These are phyloP conservation scores for Oryzias sinensis DNA, from an alignment of 2,797 vertebrate genomes.

Conservation along the genomic window DNA sequence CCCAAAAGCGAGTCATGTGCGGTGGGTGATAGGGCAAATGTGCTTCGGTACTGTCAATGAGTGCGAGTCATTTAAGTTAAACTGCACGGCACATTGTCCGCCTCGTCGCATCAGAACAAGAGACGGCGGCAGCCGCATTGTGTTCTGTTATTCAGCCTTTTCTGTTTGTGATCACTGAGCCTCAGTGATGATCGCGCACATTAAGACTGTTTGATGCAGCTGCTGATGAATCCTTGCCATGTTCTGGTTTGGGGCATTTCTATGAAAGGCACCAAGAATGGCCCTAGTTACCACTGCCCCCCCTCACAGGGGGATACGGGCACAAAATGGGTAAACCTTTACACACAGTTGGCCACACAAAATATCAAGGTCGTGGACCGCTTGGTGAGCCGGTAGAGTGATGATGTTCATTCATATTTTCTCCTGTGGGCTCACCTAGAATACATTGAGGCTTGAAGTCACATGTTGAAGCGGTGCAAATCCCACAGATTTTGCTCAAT, in stretches of 20 bases:
- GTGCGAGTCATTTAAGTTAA: conserved; percentile 66
- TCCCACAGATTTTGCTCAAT: no score
- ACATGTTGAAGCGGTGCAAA: no score
- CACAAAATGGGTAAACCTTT: no score
- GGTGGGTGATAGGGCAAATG: conserved; percentile 63
- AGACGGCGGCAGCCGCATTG: conserved; percentile 70
- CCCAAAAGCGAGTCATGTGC: conserved; percentile 47
- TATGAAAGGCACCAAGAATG: no score
- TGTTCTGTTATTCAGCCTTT: conserved; percentile 80
- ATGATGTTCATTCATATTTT: no score
- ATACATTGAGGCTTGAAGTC: no score
- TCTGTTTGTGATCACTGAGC: conserved; percentile 71
- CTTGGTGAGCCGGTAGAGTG: no score
- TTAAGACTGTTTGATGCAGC: conserved; percentile 58
- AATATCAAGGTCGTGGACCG: no score
- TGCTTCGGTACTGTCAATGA: conserved; percentile 55
- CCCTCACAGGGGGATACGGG: no score
- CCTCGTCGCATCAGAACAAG: conserved; percentile 73
- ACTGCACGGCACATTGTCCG: conserved; percentile 66
- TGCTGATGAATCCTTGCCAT: conserved; percentile 47
- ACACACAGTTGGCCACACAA: no score
- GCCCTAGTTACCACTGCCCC: no score
- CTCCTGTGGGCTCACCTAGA: no score
- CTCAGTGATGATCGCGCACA: conserved; percentile 75
- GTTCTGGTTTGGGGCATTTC: conserved; percentile 36